A percentile compares a stretch with the other conserved stretches of the same genome.
Evolutionary conservation across 2,888 invertebrate species (phyloP).

Genomic region (Lithophane leautieri): DNA sequence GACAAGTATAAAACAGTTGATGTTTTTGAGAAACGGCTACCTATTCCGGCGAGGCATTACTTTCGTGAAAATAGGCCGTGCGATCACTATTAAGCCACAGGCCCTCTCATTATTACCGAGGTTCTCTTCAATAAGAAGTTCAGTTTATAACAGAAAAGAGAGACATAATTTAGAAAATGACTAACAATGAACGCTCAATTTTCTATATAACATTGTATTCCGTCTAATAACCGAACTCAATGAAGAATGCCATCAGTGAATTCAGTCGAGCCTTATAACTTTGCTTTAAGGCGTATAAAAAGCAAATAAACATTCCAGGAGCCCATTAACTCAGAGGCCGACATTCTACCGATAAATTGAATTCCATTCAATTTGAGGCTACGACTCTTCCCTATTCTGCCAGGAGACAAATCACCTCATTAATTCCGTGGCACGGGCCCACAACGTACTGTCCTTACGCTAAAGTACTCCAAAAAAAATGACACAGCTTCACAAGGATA

Average conservation of each 20-base stretch:
- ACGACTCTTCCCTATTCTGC: slow-evolving; percentile 72
- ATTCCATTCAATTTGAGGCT: slow-evolving; percentile 80
- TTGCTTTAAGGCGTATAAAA: slow-evolving; percentile 67
- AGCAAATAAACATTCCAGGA: slow-evolving; percentile 71
- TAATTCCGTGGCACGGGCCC: slow-evolving; percentile 80
- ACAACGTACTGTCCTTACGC: slow-evolving; percentile 70
- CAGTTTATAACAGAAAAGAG: slow-evolving; percentile 21
- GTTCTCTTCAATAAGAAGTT: slow-evolving; percentile 38
- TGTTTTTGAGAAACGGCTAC: slow-evolving; percentile 15
- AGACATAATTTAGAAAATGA: slow-evolving; percentile 18
- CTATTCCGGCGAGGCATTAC: slow-evolving; percentile 33
- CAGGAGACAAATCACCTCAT: slow-evolving; percentile 83
- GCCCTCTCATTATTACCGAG: slow-evolving; percentile 45
- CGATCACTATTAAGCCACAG: slow-evolving; percentile 32
- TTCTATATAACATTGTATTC: slow-evolving; percentile 45
- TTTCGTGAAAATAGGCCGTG: slow-evolving; percentile 28
- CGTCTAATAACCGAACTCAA: slow-evolving; percentile 40
- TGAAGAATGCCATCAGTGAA: slow-evolving; percentile 55
- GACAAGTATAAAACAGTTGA: slow-evolving; percentile 20
- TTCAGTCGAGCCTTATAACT: slow-evolving; percentile 58
- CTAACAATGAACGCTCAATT: slow-evolving; percentile 18
- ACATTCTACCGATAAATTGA: slow-evolving; percentile 72
- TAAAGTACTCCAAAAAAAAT: slow-evolving; percentile 65
- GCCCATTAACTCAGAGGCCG: slow-evolving; percentile 69
- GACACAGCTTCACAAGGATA: slow-evolving; percentile 41